Conservation (phyloP, 2,888 invertebrate genomes). For the Gerris lacustris region DNA sequence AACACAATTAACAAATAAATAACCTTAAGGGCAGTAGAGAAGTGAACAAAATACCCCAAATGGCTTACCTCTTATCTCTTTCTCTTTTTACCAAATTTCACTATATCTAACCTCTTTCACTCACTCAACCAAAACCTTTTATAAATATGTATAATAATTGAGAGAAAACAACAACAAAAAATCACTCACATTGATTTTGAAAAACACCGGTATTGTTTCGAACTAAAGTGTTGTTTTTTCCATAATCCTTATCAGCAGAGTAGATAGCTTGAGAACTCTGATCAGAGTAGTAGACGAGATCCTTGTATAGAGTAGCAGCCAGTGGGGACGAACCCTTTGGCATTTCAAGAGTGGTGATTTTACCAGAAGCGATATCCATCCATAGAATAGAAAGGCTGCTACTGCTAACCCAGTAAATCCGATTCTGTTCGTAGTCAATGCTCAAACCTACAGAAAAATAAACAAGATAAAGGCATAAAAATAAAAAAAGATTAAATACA, state of each 20-base stretch:
- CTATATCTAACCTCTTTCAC: no score
- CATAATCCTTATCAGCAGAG: conserved; percentile 48
- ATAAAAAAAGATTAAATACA: no score
- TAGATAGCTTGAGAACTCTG: conserved; percentile 49
- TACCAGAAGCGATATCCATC: conserved; percentile 40
- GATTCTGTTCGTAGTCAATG: conserved; percentile 46
- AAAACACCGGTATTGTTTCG: conserved; percentile 46
- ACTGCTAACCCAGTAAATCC: conserved; percentile 60
- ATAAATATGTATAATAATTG: no score
- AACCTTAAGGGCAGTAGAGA: no score
- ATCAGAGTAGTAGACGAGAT: conserved; percentile 55
- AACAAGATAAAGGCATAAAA: conserved; percentile 18
- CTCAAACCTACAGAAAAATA: conserved; percentile 43
- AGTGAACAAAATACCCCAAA: no score
- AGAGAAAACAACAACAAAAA: no score
- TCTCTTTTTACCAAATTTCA: no score
- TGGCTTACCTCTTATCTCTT: no score
- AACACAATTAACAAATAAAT: not conserved
- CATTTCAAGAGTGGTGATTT: not conserved
- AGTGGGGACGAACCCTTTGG: conserved; percentile 38
- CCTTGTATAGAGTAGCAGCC: conserved; percentile 55
- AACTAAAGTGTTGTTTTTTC: conserved; percentile 41
- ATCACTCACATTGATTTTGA: no score
- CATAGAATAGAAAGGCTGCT: conserved; percentile 49
- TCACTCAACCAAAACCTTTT: no score